Evolutionary conservation across 2,113 vertebrate species (phyloP), one percentile per base, ranked within the genome.

Genomic region (Cisticola juncidis): DNA sequence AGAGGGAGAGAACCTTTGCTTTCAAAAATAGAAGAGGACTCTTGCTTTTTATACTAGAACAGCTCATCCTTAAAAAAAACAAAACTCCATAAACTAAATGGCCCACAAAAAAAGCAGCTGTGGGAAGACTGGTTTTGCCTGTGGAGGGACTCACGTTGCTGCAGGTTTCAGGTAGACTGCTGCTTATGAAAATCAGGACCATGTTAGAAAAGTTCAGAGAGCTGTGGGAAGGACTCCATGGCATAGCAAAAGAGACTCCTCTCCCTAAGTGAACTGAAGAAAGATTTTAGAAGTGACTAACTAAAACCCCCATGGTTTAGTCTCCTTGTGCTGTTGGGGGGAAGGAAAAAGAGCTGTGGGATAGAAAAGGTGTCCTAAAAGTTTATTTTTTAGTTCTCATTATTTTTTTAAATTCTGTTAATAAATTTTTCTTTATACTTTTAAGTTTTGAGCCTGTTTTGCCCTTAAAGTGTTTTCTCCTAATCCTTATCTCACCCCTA

Each of bases 251-350:
- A 47, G 64, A 66, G 33, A 66, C 23, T 66, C 31, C 42, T 47
- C 44, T 47, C 22, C 31, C 31, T 47, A 26, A 47, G 24, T 1
- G 1, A 28, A 28, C 24, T 35, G 33, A 48, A 35, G 33, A 35
- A 48, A 48, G 17, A 48, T 26, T 68, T 20, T 35, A 48, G 24
- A 48, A 35, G 24, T 48, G 17, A 68, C 44, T 68, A 13, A 35
- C 24, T 26, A 35, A 28, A 68, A 68, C 4, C 5, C 12, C 12
- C 12, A 20, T 10, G 15, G 25, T 26, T 68, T 47, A 35, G 12
- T 35, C 23, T 68, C 16, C 44, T 13, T 9, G 9, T 1, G 2
- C 33, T 26, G 12, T 35, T 3, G 0, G 17, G 26, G 24, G 17
- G 17, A 68, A 35, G 45, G 33, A 48, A 48, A 48, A 68, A 68